Percentiles rank a stretch among this genome's conserved stretches.
Evolutionary conservation across 1,140 invertebrate genomes (phyloP).

Genomic region (Epicauta chinensis): DNA sequence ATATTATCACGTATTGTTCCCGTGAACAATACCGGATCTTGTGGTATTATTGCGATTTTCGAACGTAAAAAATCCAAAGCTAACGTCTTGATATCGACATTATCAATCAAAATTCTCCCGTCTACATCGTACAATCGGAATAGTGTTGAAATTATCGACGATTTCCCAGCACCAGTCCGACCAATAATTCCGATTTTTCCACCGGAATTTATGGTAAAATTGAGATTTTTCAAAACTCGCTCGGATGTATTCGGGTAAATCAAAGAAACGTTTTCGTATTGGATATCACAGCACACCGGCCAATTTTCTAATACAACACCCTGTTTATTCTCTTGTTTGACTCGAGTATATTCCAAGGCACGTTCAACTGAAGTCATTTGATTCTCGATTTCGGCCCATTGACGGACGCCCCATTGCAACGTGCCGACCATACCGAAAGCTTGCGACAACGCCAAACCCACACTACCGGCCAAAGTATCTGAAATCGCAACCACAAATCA

Average conservation of each 20-base stretch:
- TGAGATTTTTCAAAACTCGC: slow-evolving; percentile 65
- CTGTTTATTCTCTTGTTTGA: slow-evolving; percentile 60
- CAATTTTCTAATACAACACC: slow-evolving; percentile 48
- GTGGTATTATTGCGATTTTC: slow-evolving; percentile 73
- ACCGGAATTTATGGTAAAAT: slow-evolving; percentile 50
- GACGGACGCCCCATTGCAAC: slow-evolving; percentile 58
- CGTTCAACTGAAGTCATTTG: slow-evolving; percentile 73
- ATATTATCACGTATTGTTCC: slow-evolving; percentile 76
- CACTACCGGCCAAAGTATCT: slow-evolving; percentile 47
- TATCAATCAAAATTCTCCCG: slow-evolving; percentile 52
- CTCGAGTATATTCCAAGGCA: slow-evolving; percentile 60
- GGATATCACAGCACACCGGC: slow-evolving; percentile 62
- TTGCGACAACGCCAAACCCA: slow-evolving; percentile 55
- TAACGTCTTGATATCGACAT: slow-evolving; percentile 50
- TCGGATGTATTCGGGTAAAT: slow-evolving; percentile 52
- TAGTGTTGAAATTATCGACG: slow-evolving; percentile 64
- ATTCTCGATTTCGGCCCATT: slow-evolving; percentile 61
- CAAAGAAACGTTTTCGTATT: slow-evolving; percentile 59
- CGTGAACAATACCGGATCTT: slow-evolving; percentile 80
- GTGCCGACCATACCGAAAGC: slow-evolving; percentile 52
- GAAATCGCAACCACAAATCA: slow-evolving; percentile 14
- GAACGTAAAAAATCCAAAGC: slow-evolving; percentile 63
- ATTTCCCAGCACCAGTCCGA: slow-evolving; percentile 78
- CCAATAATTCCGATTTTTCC: slow-evolving; percentile 72
- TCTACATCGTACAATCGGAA: slow-evolving; percentile 53